phyloP scores from a whole-genome alignment of 2,113 vertebrate genomes.

The Tursiops truncatus region DNA sequence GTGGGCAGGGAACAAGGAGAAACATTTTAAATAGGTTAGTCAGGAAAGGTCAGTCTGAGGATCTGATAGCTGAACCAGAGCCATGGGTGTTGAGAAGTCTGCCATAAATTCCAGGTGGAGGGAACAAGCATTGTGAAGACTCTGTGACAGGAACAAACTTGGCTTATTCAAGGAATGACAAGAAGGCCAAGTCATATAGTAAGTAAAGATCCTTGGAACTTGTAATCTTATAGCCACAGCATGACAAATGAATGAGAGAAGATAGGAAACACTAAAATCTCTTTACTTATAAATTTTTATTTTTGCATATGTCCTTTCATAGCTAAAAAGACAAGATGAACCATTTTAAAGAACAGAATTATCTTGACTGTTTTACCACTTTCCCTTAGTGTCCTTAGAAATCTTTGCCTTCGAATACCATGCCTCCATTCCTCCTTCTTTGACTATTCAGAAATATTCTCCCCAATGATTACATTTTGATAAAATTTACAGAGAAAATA shows the following conservation, averaged over 20 bases:
- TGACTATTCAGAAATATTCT: not conserved
- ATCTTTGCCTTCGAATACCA: not conserved
- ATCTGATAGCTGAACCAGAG: not conserved
- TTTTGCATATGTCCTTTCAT: not conserved
- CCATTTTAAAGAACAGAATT: constrained; percentile 18
- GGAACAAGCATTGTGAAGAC: not conserved
- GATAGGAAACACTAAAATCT: not conserved
- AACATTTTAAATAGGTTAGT: not conserved
- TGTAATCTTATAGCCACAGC: not conserved
- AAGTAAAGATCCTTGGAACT: not conserved
- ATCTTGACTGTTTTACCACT: not conserved
- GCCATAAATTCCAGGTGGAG: not conserved
- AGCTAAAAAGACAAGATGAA: not conserved
- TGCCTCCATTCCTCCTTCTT: not conserved
- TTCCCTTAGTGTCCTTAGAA: not conserved
- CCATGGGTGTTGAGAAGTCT: not conserved
- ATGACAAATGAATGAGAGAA: not conserved
- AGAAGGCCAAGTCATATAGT: not conserved
- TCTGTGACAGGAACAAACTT: not conserved
- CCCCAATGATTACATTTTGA: not conserved
- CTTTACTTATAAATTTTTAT: not conserved
- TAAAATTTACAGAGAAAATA: constrained; percentile 31
- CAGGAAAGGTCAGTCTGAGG: not conserved
- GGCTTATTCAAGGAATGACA: not conserved
- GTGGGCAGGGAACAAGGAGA: not conserved